A percentile compares a stretch with the other conserved stretches of the same genome.
phyloP scores from a whole-genome alignment of 2,113 vertebrate genomes.

The Cygnus atratus region DNA sequence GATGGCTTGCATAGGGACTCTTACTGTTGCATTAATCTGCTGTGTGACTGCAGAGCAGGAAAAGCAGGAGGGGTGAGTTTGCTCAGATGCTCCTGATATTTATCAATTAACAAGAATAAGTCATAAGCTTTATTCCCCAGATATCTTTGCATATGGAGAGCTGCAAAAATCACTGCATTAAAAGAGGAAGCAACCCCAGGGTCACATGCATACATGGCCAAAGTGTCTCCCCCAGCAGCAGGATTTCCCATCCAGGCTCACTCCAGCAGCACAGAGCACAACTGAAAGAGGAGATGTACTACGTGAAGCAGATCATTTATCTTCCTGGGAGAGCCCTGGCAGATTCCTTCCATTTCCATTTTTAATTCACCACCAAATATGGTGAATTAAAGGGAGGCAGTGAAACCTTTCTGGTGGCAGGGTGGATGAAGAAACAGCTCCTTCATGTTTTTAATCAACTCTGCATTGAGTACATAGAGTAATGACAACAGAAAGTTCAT shows the following conservation, averaged over 20 bases:
- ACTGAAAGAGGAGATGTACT: neutral
- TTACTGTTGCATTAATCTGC: neutral
- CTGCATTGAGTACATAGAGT: neutral
- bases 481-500: neutral
- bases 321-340: neutral
- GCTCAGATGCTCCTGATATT: neutral
- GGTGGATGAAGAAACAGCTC: neutral
- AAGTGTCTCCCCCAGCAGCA: neutral
- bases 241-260: too few relatives aligned
- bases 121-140: neutral
- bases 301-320: neutral
- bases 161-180: neutral
- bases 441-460: neutral
- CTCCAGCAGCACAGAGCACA: too few relatives aligned
- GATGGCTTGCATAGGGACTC: slow-evolving; percentile 41
- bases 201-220: neutral
- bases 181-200: neutral
- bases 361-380: neutral
- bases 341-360: slow-evolving; percentile 24
- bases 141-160: neutral
- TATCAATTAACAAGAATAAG: slow-evolving; percentile 15
- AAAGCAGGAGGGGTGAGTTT: neutral
- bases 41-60: neutral
- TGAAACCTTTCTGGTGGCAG: neutral
- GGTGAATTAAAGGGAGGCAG: neutral